Percentiles rank a stretch among this genome's conserved stretches.
phyloP scores from a whole-genome alignment of 2,797 vertebrate genomes.

The Syngnathus rostellatus region DNA sequence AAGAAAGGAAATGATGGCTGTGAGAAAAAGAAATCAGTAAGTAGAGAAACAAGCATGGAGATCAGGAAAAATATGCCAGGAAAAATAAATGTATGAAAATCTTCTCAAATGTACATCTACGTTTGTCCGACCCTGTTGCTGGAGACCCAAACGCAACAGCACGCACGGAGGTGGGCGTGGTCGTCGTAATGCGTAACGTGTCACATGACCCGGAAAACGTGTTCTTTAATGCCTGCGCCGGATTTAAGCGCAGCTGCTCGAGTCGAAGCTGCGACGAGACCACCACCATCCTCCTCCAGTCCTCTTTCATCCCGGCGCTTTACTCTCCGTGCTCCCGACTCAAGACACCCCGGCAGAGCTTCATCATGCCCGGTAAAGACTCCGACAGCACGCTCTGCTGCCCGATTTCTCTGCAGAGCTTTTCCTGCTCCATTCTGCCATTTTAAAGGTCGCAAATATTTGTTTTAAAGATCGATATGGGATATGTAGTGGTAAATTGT shows the following conservation, averaged over 20 bases:
- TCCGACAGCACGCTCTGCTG: not conserved
- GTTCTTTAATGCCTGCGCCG: slow-evolving; percentile 50
- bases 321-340: slow-evolving; percentile 13
- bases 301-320: slow-evolving; percentile 22
- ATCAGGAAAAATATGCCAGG: too few species aligned
- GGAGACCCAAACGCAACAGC: not conserved
- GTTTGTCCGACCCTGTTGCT: not conserved
- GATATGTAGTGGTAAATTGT: not conserved
- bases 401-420: slow-evolving; percentile 15
- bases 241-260: slow-evolving; percentile 51
- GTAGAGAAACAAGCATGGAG: too few species aligned
- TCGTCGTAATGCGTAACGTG: slow-evolving; percentile 19
- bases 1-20: too few species aligned
- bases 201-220: slow-evolving; percentile 69
- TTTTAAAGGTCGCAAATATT: not conserved
- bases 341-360: not conserved
- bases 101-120: not conserved
- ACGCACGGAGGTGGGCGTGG: slow-evolving; percentile 42
- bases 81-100: not conserved
- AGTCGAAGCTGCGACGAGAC: not conserved
- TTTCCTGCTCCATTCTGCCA: not conserved
- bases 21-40: too few species aligned
- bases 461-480: not conserved
- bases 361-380: slow-evolving; percentile 64
- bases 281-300: slow-evolving; percentile 23